Percentiles rank a stretch among this genome's conserved stretches.
phyloP scores from a whole-genome alignment of 2,888 invertebrate genomes.

The Empis stercorea region DNA sequence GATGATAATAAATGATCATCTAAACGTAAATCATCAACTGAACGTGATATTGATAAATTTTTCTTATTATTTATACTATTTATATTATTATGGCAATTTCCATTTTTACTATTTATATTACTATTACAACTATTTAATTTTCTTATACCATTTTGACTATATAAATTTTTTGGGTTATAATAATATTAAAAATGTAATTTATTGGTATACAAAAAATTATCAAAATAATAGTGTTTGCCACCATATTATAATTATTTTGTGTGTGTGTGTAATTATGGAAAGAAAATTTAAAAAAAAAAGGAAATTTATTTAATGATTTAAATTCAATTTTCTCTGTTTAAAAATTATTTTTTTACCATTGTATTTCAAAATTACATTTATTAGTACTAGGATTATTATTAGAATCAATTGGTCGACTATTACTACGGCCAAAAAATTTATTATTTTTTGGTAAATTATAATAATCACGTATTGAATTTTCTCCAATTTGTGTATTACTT shows the following conservation, averaged over 20 bases:
- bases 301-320: neutral
- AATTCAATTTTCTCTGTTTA: neutral
- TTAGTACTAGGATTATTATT: neutral
- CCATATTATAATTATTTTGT: too few relatives aligned
- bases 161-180: neutral
- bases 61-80: neutral
- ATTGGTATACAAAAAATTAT: neutral
- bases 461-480: neutral
- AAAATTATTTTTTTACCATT: neutral
- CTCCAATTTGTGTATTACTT: neutral
- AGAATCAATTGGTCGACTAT: neutral
- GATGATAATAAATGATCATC: neutral
- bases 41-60: neutral
- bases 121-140: neutral
- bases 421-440: neutral
- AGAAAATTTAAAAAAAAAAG: neutral
- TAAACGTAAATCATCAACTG: slow-evolving; percentile 1
- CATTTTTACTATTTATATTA: neutral
- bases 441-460: slow-evolving; percentile 1
- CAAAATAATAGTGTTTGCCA: too few relatives aligned
- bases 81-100: neutral
- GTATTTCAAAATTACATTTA: slow-evolving; percentile 1
- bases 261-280: too few relatives aligned
- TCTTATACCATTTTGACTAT: neutral
- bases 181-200: neutral